Base-by-base conservation (phyloP, 2,888 invertebrate genomes). In the Tanytarsus gracilentus region DNA sequence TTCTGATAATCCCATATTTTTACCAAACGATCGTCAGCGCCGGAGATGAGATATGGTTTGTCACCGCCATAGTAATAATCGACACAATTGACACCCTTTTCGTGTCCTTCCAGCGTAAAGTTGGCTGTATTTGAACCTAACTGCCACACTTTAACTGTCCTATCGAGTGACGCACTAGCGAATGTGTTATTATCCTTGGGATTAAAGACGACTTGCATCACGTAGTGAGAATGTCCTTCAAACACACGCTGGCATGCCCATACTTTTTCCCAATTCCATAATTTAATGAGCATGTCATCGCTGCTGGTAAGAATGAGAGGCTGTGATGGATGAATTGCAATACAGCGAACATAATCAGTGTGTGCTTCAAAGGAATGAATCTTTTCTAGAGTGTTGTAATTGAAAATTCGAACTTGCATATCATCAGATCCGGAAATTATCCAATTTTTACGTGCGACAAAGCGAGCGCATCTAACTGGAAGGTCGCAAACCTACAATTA, bases 1-100 rank as follows among this genome's bases (percentile, higher is more conserved):
- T 98, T 99, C 75, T 99, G 92, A 72, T 99, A 99, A 71, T 99
- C 99, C 99, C 99, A 99, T 68, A 99, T 99, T 76, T 98, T 99
- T 5, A 98, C 96, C 48, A 91, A 79, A 59, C 94, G 84, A 74
- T 99, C 99, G 72, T 99, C 99, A 26, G 98, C 98, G 2, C 99
- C 99, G 55, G 98, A 98, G 69, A 97, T 98, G 58, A 99, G 78
- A 72, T 99, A 99, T 0, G 99, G 99, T 69, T 99, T 99, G 71
- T 99, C 99, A 4, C 97, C 98, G 6, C 96, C 98, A 69, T 96
- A 91, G 71, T 99, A 99, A 70, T 99, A 99, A 74, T 99, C 98
- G 0, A 99, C 94, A 74, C 98, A 98, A 73, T 99, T 99, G 0
- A 98, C 95, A 25, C 99, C 99, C 71, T 98, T 98, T 67, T 97